phyloP scores from a whole-genome alignment of 2,888 invertebrate species.

The Dorcus hopei region DNA sequence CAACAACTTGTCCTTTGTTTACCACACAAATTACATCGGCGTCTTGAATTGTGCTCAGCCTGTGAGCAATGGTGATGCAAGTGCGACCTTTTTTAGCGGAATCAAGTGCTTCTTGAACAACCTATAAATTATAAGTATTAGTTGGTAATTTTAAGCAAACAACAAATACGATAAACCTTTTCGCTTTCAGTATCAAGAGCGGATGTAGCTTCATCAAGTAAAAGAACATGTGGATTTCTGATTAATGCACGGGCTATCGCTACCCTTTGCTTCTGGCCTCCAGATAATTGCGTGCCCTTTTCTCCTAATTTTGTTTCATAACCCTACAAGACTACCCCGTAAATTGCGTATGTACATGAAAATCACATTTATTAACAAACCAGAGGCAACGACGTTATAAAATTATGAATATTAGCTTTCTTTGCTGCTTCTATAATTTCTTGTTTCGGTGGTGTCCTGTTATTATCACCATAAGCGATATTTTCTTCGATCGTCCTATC shows the following conservation, averaged over 20 bases:
- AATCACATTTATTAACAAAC: conserved; percentile 49
- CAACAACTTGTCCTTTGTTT: conserved; percentile 66
- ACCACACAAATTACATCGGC: conserved; percentile 76
- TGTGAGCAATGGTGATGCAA: conserved; percentile 82
- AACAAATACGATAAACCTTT: conserved; percentile 53
- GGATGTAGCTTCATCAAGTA: conserved; percentile 86
- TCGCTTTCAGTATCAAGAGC: conserved; percentile 85
- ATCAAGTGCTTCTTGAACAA: conserved; percentile 86
- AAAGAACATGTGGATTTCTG: conserved; percentile 72
- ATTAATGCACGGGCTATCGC: conserved; percentile 85
- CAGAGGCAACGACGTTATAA: conserved; percentile 72
- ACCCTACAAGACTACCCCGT: conserved; percentile 52
- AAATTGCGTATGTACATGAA: background rate
- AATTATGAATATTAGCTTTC: conserved; percentile 85
- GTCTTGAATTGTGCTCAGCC: conserved; percentile 78
- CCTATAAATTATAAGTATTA: conserved; percentile 44
- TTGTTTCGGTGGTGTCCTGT: conserved; percentile 58
- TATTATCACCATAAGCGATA: conserved; percentile 88
- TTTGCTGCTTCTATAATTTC: conserved; percentile 78
- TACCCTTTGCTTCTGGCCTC: conserved; percentile 86
- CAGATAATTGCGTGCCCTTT: conserved; percentile 74
- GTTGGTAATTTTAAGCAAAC: background rate
- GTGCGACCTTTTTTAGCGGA: conserved; percentile 77
- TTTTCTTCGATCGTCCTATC: conserved; percentile 86
- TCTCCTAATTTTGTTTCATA: conserved; percentile 79